Base-by-base conservation (phyloP, 2,888 invertebrate species). In the Rhaphigaster nebulosa region DNA sequence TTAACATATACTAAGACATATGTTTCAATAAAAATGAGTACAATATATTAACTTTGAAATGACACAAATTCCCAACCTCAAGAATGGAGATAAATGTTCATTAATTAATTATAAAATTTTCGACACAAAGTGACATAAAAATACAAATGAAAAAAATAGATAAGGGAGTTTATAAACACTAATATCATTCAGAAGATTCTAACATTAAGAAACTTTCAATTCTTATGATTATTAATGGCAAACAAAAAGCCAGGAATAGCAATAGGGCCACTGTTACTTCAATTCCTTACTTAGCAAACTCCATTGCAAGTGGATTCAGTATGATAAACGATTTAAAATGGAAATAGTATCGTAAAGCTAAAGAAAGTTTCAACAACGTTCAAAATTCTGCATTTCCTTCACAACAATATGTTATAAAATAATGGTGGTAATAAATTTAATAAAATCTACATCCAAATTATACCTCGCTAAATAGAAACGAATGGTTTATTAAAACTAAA, bases 381-480 rank as follows among this genome's bases (percentile, higher is more conserved):
- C 8, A 76, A 76, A 20, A 38, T 76, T 76, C 70, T 38, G 38
- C 0, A 1, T 20, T 38, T 76, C 23, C 29, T 38, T 76, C 20
- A 26, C 8, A 76, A 20, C 70, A 76, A 76, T 76, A 76, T 76
- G 70, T 76, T 76, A 38, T 38, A 76, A 29, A 76, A 38, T 76
- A 4, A 18, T 6, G 1, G 3, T 29, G 15, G 23, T 20, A 38
- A 34, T 38, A 15, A 38, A 76, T 76, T 38, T 76, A 76, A 20
- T 6, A 76, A 34, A 76, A 38, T 23, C 1, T 76, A 1, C 38
- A 8, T 10, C 8, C 38, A 76, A 76, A 76, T 76, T 76, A 38
- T 23, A 20, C 38, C 23, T 1, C 18, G 0, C 13, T 34, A 20
- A 38, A 34, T 23, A 20, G 38, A 38, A 38, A 76, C 20, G 23